These are phyloP conservation scores for Pseudoatta argentina DNA, from an alignment of 1,140 invertebrate genomes.

Conservation along the genomic window DNA sequence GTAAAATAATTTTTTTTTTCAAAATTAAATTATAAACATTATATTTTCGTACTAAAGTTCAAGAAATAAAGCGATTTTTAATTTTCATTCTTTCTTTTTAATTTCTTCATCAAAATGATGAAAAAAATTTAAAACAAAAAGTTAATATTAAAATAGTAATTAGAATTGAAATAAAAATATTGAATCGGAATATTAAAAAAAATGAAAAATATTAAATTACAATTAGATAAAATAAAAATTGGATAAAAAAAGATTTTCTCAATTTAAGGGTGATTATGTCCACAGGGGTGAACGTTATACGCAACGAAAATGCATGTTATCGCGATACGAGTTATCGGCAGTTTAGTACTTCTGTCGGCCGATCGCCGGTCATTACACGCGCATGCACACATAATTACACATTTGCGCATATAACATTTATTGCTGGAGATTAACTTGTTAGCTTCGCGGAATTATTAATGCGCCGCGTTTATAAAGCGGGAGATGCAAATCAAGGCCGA, in stretches of 20 bases:
- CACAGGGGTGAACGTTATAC: neutral
- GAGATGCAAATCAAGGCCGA: slow-evolving; percentile 49
- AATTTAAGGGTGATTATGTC: neutral
- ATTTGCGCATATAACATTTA: slow-evolving; percentile 62
- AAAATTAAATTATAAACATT: slow-evolving; percentile 11
- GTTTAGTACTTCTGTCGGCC: slow-evolving; percentile 55
- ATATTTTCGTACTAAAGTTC: neutral
- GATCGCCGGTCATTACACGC: slow-evolving; percentile 63
- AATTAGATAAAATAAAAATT: neutral
- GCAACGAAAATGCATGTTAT: slow-evolving; percentile 3
- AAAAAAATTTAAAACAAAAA: neutral
- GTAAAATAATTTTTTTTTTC: neutral
- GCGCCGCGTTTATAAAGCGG: slow-evolving; percentile 46
- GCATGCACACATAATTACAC: slow-evolving; percentile 61
- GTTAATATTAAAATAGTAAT: neutral
- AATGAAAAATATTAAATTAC: neutral
- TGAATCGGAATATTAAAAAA: neutral
- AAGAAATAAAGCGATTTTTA: neutral
- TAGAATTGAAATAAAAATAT: neutral
- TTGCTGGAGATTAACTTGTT: slow-evolving; percentile 66
- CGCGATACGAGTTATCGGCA: slow-evolving; percentile 43
- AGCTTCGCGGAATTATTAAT: slow-evolving; percentile 64
- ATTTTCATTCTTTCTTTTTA: neutral
- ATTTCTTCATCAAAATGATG: neutral
- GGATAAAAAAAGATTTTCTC: neutral